Evolutionary conservation across 2,888 invertebrate species (phyloP).

Genomic region (Anticlea derivata): DNA sequence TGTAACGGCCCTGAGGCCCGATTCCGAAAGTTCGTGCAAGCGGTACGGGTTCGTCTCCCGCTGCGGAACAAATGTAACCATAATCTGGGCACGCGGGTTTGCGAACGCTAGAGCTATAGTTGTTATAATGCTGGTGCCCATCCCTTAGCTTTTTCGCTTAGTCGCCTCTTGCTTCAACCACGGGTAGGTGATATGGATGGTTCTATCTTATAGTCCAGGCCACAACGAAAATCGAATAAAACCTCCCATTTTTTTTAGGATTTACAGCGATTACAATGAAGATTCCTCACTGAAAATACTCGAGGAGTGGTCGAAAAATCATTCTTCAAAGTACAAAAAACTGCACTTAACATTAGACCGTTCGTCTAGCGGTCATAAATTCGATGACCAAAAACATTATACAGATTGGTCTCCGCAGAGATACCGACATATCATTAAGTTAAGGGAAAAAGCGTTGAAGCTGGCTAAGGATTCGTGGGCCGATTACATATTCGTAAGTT

Average conservation of each 20-base stretch:
- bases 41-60: too few species aligned
- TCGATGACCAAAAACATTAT: conserved; percentile 84
- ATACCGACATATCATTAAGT: conserved; percentile 90
- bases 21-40: too few species aligned
- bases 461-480: conserved; percentile 92
- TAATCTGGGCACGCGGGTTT: too few species aligned
- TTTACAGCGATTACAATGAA: conserved; percentile 93
- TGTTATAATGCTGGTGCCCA: too few species aligned
- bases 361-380: conserved; percentile 44
- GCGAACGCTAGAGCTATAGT: too few species aligned
- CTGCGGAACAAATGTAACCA: too few species aligned
- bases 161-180: too few species aligned
- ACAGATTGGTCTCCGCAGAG: conserved; percentile 90
- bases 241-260: conserved; percentile 85
- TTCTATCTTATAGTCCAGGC: too few species aligned
- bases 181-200: too few species aligned
- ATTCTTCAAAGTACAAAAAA: conserved; percentile 87
- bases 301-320: conserved; percentile 87
- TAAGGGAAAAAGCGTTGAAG: conserved; percentile 90
- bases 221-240: too few species aligned
- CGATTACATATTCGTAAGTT: conserved; percentile 92
- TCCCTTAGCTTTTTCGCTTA: too few species aligned
- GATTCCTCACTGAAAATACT: conserved; percentile 91
- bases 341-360: conserved; percentile 84
- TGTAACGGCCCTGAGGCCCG: too few species aligned